Conservation (phyloP, 2,888 invertebrate species). For the Agrochola lychnidis region DNA sequence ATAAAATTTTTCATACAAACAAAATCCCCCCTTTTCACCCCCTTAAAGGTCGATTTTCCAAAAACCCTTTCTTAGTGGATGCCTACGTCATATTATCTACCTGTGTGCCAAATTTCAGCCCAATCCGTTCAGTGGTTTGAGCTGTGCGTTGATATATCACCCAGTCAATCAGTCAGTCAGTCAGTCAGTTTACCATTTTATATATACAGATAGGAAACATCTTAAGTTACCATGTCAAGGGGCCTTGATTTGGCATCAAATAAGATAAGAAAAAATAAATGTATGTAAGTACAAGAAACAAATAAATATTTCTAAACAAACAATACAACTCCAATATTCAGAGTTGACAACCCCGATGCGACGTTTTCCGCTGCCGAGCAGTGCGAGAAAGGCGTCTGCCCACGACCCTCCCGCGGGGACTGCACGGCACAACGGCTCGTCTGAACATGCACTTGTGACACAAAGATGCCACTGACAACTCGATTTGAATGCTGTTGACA, state of each 20-base stretch:
- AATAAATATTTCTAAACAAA: slow-evolving; percentile 22
- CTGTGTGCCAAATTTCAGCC: too few species aligned
- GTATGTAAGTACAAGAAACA: background rate
- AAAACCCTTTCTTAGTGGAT: too few species aligned
- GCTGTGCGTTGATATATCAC: too few species aligned
- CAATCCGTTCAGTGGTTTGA: too few species aligned
- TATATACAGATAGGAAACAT: too few species aligned
- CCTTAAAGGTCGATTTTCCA: too few species aligned
- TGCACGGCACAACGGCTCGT: slow-evolving; percentile 55
- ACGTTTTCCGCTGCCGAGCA: slow-evolving; percentile 43
- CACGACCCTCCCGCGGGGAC: slow-evolving; percentile 49
- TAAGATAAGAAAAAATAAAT: background rate
- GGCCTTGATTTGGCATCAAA: background rate
- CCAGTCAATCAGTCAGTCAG: too few species aligned
- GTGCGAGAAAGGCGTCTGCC: slow-evolving; percentile 36
- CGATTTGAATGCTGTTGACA: slow-evolving; percentile 61
- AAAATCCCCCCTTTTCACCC: too few species aligned
- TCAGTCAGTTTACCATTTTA: too few species aligned
- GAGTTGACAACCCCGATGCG: slow-evolving; percentile 45
- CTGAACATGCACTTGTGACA: slow-evolving; percentile 66
- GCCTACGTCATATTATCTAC: too few species aligned
- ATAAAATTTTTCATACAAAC: too few species aligned
- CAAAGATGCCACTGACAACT: slow-evolving; percentile 68
- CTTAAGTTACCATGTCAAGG: too few species aligned
- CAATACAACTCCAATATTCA: slow-evolving; percentile 35